Conservation (phyloP, 2,888 invertebrate genomes). For the Cataglyphis livida region DNA sequence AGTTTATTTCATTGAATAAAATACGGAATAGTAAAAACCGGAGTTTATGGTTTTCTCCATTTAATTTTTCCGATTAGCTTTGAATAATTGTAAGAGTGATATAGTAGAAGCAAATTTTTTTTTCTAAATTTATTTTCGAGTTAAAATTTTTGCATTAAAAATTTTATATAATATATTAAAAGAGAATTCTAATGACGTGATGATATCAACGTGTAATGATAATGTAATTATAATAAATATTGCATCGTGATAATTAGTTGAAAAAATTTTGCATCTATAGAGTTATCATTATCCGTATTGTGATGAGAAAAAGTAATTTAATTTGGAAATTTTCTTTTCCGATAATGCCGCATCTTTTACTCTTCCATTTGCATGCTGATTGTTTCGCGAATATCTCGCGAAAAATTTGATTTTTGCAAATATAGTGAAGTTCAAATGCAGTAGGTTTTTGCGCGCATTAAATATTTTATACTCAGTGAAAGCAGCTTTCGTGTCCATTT, state of each 20-base stretch:
- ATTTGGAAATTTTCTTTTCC: not conserved
- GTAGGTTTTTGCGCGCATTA: conserved; percentile 13
- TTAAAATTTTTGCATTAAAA: not conserved
- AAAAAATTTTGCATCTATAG: not conserved
- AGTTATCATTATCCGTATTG: not conserved
- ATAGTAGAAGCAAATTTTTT: not conserved
- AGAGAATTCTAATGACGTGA: not conserved
- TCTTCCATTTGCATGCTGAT: conserved; percentile 2
- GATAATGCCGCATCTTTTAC: not conserved
- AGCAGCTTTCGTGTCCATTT: not conserved
- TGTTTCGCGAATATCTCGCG: not conserved
- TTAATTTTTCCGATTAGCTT: too few relatives aligned
- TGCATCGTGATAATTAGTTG: not conserved
- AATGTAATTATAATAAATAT: not conserved
- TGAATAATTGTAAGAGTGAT: not conserved
- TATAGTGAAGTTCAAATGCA: not conserved
- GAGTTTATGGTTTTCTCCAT: too few relatives aligned
- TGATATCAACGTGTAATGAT: not conserved
- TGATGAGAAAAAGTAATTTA: not conserved
- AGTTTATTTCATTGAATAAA: too few relatives aligned
- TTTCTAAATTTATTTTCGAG: not conserved
- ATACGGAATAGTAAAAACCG: too few relatives aligned
- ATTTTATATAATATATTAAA: not conserved
- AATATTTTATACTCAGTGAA: conserved; percentile 12
- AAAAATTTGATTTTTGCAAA: conserved; percentile 16